Evolutionary conservation across 37 sponge, comb jelly and placozoan genomes (phyloP).

Genomic region (Spongilla lacustris): DNA sequence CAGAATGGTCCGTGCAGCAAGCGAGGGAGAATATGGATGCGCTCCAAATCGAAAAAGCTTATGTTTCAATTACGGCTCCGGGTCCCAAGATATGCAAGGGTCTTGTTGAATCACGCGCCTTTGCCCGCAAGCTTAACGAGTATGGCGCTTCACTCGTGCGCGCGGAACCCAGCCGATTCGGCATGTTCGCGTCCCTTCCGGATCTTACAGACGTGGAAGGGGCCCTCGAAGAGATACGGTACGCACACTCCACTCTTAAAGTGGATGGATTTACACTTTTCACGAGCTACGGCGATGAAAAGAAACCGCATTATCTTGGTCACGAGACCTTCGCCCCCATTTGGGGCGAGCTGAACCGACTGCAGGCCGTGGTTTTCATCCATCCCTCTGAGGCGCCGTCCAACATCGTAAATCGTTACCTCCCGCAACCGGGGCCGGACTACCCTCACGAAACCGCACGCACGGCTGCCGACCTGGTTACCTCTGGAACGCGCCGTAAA

Average conservation of each 20-base stretch:
- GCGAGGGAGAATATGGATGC: not conserved
- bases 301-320: not conserved
- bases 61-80: not conserved
- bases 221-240: not conserved
- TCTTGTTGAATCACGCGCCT: not conserved
- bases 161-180: not conserved
- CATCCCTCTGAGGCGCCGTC: not conserved
- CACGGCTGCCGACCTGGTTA: not conserved
- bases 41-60: not conserved
- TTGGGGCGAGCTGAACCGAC: not conserved
- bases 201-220: not conserved
- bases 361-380: not conserved
- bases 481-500: not conserved
- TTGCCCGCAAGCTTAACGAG: not conserved
- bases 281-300: not conserved
- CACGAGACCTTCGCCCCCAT: not conserved
- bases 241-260: not conserved
- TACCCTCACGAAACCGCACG: not conserved
- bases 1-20: not conserved
- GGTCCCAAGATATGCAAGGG: not conserved
- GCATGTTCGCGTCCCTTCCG: not conserved
- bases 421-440: not conserved
- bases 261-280: not conserved
- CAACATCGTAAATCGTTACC: not conserved
- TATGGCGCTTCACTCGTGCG: not conserved